phyloP scores from a whole-genome alignment of 2,113 vertebrate species.

The Marmota monax region DNA sequence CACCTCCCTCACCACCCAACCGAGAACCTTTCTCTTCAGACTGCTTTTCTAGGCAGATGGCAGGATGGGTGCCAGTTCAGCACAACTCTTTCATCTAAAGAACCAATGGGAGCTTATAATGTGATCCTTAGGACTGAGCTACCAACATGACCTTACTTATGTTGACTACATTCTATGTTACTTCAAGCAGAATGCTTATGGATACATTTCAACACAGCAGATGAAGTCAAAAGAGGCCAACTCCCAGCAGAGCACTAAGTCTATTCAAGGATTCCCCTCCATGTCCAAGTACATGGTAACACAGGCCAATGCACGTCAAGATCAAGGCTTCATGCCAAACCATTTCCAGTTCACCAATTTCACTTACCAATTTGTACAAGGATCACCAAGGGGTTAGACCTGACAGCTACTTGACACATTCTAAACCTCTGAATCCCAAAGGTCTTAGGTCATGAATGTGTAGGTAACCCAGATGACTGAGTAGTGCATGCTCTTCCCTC shows the following conservation, averaged over 20 bases:
- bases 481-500: neutral
- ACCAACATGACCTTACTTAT: neutral
- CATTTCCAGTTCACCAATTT: neutral
- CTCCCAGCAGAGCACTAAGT: neutral
- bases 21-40: neutral
- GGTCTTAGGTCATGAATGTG: neutral
- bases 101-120: neutral
- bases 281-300: neutral
- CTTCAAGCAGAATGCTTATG: neutral
- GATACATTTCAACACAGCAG: neutral
- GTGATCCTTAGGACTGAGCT: neutral
- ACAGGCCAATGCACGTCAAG: neutral
- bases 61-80: neutral
- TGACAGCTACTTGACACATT: neutral
- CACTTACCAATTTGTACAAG: neutral
- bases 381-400: neutral
- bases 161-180: neutral
- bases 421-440: neutral
- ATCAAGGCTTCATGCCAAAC: rapidly evolving
- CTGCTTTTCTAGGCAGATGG: rapidly evolving
- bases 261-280: neutral
- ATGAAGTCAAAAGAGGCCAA: neutral
- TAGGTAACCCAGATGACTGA: neutral
- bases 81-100: neutral
- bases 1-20: neutral